Conservation (phyloP, 1,140 invertebrate genomes). For the Pogonomyrmex barbatus region DNA sequence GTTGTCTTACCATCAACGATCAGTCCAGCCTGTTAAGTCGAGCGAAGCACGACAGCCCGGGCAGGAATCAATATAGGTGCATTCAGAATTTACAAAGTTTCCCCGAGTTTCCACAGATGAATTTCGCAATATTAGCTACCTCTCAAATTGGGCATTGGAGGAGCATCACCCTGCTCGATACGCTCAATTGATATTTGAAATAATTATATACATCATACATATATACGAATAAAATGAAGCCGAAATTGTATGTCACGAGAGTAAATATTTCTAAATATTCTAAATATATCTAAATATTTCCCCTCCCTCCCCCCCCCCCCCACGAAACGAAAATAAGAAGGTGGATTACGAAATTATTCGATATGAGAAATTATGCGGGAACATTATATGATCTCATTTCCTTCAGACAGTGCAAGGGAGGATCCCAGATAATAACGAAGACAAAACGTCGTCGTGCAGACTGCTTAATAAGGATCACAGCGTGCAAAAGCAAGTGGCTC, state of each 20-base stretch:
- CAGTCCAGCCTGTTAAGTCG: constrained; percentile 48
- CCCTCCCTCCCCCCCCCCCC: too few species aligned
- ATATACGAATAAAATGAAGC: neutral
- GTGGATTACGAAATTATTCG: neutral
- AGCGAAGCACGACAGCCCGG: constrained; percentile 27
- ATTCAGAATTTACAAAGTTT: constrained; percentile 43
- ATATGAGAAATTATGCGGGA: neutral
- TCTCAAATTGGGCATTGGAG: neutral
- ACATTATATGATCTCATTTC: constrained; percentile 22
- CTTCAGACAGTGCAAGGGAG: neutral
- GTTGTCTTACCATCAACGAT: constrained; percentile 45
- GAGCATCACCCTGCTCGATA: neutral
- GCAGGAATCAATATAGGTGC: constrained; percentile 59
- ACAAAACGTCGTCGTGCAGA: constrained; percentile 25
- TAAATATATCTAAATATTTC: neutral
- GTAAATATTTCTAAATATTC: too few species aligned
- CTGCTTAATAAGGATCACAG: constrained; percentile 42
- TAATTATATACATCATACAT: neutral
- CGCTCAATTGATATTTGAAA: neutral
- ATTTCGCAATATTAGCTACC: constrained; percentile 33
- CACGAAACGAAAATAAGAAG: neutral
- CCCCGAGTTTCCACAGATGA: constrained; percentile 30
- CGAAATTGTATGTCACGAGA: neutral
- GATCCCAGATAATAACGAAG: constrained; percentile 11
- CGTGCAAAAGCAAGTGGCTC: constrained; percentile 44